phyloP scores from a whole-genome alignment of 2,888 invertebrate genomes.

The Pterobdella sp. region DNA sequence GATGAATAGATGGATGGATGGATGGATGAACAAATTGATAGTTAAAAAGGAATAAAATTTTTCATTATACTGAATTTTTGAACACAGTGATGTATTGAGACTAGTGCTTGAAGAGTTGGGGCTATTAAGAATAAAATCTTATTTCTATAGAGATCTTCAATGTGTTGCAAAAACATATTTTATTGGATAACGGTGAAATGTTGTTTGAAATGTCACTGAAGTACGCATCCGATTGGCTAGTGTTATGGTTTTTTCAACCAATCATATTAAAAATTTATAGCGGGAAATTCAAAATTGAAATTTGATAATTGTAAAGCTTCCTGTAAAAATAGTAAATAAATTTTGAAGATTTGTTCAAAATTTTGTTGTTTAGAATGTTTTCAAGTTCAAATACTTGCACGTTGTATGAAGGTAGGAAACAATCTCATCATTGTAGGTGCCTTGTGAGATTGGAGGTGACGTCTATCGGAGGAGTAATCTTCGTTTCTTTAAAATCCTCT shows the following conservation, averaged over 20 bases:
- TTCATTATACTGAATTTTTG: not conserved
- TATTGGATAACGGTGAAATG: slow-evolving; percentile 1
- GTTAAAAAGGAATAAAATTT: no score
- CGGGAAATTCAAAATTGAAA: slow-evolving; percentile 7
- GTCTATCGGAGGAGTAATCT: slow-evolving; percentile 10
- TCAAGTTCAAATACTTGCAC: no score
- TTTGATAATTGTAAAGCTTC: no score
- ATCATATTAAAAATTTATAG: not conserved
- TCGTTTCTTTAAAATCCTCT: slow-evolving; percentile 14
- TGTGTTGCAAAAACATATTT: not conserved
- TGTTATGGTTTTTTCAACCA: not conserved
- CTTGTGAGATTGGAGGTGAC: slow-evolving; percentile 13
- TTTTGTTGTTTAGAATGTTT: no score
- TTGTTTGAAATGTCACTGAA: not conserved
- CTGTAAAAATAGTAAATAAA: no score
- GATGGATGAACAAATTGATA: not conserved
- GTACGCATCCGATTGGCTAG: not conserved
- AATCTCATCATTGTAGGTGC: no score
- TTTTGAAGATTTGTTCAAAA: no score
- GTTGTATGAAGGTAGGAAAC: no score
- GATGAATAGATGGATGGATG: not conserved
- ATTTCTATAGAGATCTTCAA: no score
- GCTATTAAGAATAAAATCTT: no score
- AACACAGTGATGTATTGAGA: no score
- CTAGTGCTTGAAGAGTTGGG: no score